Evolutionary conservation across 2,888 invertebrate genomes (phyloP).

Genomic region (Stomorhina lunata): DNA sequence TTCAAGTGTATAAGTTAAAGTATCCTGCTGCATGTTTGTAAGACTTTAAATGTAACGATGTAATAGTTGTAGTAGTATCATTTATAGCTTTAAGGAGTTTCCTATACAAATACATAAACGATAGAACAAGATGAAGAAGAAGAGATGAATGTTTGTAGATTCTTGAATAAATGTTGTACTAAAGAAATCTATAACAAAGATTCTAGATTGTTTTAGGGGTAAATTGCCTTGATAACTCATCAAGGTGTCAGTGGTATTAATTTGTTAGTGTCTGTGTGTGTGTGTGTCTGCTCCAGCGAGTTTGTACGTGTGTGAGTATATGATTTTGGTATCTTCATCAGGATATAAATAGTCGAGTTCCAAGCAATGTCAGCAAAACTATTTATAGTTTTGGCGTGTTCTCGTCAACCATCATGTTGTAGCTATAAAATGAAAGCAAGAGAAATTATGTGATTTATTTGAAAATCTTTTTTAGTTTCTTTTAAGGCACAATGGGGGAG

Average conservation of each 20-base stretch:
- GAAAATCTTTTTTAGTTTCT: not conserved
- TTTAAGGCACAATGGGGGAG: not conserved
- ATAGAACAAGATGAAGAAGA: not conserved
- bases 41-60: not conserved
- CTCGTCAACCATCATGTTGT: slow-evolving; percentile 38
- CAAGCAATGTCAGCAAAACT: slow-evolving; percentile 51
- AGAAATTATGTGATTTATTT: slow-evolving; percentile 19
- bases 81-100: slow-evolving; percentile 41
- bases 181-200: slow-evolving; percentile 49
- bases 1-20: not conserved
- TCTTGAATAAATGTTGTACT: slow-evolving; percentile 36
- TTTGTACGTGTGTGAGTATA: not conserved
- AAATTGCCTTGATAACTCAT: slow-evolving; percentile 61
- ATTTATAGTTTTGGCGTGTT: slow-evolving; percentile 53
- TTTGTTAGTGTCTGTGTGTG: not conserved
- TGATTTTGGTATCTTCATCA: slow-evolving; percentile 26
- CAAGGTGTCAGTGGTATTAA: slow-evolving; percentile 44
- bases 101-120: not conserved
- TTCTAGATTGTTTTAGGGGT: slow-evolving; percentile 58
- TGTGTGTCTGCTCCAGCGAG: not conserved
- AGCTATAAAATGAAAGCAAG: slow-evolving; percentile 28
- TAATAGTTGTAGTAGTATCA: slow-evolving; percentile 4
- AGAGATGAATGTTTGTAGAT: slow-evolving; percentile 42
- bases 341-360: not conserved
- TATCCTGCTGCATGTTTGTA: not conserved